Percentiles rank a stretch among this genome's conserved stretches.
Conservation (phyloP, 2,797 vertebrate species). For the Hybognathus amarus region DNA sequence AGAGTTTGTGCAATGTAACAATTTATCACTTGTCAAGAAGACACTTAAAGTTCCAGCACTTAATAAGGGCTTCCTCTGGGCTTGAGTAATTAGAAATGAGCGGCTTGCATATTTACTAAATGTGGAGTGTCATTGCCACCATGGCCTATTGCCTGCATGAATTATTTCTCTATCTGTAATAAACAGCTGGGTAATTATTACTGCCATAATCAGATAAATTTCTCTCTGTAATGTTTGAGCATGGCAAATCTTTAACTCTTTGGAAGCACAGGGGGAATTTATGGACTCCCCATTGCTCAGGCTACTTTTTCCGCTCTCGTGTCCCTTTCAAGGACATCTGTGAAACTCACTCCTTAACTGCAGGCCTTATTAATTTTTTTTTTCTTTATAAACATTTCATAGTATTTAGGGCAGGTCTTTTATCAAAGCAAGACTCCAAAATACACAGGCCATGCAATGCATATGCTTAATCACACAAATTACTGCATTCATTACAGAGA, state of each 20-base stretch:
- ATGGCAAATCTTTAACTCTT: conserved; percentile 88
- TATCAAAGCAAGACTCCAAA: conserved; percentile 49
- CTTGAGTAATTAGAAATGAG: conserved; percentile 97
- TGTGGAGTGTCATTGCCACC: conserved; percentile 93
- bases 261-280: conserved; percentile 83
- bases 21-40: conserved; percentile 99
- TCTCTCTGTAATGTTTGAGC: conserved; percentile 90
- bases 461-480: conserved; percentile 46
- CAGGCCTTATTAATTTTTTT: conserved; percentile 60
- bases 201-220: conserved; percentile 97
- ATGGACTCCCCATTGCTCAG: conserved; percentile 82
- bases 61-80: conserved; percentile 98
- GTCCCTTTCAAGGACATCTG: conserved; percentile 93
- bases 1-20: conserved; percentile 94
- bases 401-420: conserved; percentile 56
- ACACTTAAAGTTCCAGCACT: conserved; percentile 96
- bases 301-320: conserved; percentile 80
- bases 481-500: conserved; percentile 41
- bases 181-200: conserved; percentile 99
- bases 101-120: conserved; percentile 99
- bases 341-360: conserved; percentile 67
- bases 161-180: conserved; percentile 99
- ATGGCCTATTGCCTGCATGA: conserved; percentile 98
- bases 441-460: conserved; percentile 25
- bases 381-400: conserved; percentile 61